Conservation (phyloP, 1,140 invertebrate species). For the Neodiprion virginianus region DNA sequence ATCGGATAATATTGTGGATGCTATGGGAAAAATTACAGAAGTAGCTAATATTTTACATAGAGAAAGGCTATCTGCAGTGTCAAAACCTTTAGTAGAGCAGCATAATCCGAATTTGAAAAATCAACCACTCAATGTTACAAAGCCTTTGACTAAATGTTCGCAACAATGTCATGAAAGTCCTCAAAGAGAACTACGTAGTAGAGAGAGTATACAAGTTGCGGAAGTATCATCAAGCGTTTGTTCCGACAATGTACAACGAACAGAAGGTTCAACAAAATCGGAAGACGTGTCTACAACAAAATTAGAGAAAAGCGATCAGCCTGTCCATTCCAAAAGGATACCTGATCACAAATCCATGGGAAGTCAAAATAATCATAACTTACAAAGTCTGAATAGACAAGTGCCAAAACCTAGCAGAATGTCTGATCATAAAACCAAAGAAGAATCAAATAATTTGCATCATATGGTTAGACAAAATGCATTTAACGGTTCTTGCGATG, state of each 20-base stretch:
- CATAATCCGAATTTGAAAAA: background rate
- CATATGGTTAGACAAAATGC: constrained; percentile 31
- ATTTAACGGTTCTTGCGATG: constrained; percentile 31
- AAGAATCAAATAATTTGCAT: background rate
- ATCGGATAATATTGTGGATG: constrained; percentile 18
- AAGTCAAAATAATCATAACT: background rate
- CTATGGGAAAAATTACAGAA: background rate
- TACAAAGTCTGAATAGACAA: constrained; percentile 1
- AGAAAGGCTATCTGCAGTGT: background rate
- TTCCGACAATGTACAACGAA: constrained; percentile 23
- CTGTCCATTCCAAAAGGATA: background rate
- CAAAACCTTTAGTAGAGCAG: background rate
- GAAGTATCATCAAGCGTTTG: constrained; percentile 52
- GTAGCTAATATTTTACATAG: background rate
- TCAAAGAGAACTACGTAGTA: background rate
- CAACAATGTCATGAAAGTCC: background rate
- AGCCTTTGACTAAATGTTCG: background rate
- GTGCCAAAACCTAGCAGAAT: background rate
- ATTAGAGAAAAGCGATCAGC: background rate
- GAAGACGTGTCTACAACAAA: constrained; percentile 2
- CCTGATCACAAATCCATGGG: background rate
- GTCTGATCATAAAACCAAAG: constrained; percentile 1
- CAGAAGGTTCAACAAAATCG: background rate
- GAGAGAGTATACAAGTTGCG: constrained; percentile 46
- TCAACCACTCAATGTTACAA: background rate